Evolutionary conservation across 37 sponge, comb jelly and placozoan genomes (phyloP).

Genomic region (Spongilla lacustris): DNA sequence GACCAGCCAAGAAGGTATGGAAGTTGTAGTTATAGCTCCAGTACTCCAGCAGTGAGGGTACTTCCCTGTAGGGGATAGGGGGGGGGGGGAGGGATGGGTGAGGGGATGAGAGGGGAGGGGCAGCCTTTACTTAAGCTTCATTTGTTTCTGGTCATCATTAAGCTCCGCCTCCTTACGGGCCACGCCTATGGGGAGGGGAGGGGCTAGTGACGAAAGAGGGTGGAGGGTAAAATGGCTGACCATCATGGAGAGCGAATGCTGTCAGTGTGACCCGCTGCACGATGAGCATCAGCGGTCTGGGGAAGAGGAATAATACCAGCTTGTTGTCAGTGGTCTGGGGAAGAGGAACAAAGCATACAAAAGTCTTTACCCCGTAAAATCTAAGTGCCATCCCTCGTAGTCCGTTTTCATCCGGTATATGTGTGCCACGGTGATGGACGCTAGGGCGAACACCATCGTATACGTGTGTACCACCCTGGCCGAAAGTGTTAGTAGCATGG

Average conservation of each 20-base stretch:
- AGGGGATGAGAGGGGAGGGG: background rate
- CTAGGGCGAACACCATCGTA: conserved; percentile 67
- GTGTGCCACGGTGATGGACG: conserved; percentile 55
- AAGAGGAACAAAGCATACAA: no score
- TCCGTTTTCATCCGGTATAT: conserved; percentile 51
- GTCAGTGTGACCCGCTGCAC: conserved; percentile 57
- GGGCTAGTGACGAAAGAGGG: background rate
- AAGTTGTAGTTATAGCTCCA: conserved; percentile 84
- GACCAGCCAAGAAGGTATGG: conserved; percentile 76
- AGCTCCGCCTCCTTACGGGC: conserved; percentile 55
- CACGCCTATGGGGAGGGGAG: background rate
- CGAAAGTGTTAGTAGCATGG: conserved; percentile 20
- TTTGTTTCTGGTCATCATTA: conserved; percentile 65
- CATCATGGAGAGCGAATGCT: conserved; percentile 78
- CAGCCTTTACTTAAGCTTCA: conserved; percentile 26
- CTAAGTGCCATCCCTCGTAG: conserved; percentile 14
- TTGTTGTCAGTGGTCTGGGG: no score
- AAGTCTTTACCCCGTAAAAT: conserved; percentile 77
- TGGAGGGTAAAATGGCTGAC: conserved; percentile 22
- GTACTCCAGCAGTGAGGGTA: conserved; percentile 66
- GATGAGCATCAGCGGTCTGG: conserved; percentile 72
- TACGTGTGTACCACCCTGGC: background rate
- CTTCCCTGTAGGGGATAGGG: background rate
- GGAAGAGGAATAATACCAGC: background rate
- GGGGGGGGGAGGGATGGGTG: conserved; percentile 2